Percentiles rank a stretch among this genome's conserved stretches.
phyloP scores from a whole-genome alignment of 2,888 invertebrate species.

The Megastigmus dorsalis region DNA sequence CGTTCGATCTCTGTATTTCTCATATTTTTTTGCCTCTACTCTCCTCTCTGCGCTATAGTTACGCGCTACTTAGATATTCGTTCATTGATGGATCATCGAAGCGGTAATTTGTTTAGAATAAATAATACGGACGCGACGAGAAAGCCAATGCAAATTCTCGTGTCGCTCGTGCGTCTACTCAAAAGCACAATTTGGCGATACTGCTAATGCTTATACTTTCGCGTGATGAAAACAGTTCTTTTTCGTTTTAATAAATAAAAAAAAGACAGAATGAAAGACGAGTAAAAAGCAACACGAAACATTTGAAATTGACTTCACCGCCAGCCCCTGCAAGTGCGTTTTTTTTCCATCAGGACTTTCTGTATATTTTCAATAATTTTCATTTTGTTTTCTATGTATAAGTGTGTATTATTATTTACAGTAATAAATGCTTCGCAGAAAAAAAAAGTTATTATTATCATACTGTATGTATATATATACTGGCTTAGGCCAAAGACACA shows the following conservation, averaged over 20 bases:
- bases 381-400: constrained; percentile 40
- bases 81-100: constrained; percentile 16
- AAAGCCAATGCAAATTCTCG: constrained; percentile 48
- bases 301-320: constrained; percentile 44
- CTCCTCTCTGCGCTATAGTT: constrained; percentile 17
- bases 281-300: constrained; percentile 26
- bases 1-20: constrained; percentile 40
- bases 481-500: constrained; percentile 36
- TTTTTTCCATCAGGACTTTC: constrained; percentile 37
- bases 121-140: constrained; percentile 37
- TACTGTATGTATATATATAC: constrained; percentile 27
- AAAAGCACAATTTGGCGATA: not conserved
- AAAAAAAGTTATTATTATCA: constrained; percentile 18
- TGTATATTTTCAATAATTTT: constrained; percentile 48
- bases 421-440: constrained; percentile 54
- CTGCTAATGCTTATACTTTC: no score
- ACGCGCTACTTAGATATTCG: constrained; percentile 16
- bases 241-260: not conserved
- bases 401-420: constrained; percentile 53
- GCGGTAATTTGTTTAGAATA: constrained; percentile 21
- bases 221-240: no score
- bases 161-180: not conserved
- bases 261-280: no score
- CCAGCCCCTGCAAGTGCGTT: constrained; percentile 27
- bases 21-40: constrained; percentile 22